These are phyloP conservation scores for Abrostola tripartita DNA, from an alignment of 2,888 invertebrate species.

Conservation along the genomic window DNA sequence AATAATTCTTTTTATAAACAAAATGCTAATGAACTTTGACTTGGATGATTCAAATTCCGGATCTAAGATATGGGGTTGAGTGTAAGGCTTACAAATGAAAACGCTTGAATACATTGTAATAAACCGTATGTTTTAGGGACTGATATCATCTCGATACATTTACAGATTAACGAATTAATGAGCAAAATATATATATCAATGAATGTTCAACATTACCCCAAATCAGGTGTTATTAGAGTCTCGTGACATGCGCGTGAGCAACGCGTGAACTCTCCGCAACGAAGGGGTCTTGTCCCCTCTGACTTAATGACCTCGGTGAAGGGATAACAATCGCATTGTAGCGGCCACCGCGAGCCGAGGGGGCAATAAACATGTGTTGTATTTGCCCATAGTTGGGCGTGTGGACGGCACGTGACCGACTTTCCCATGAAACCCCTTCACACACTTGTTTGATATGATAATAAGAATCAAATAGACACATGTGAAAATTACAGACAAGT, in stretches of 20 bases:
- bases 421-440: slow-evolving; percentile 69
- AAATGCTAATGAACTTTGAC: slow-evolving; percentile 78
- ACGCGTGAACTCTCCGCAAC: slow-evolving; percentile 62
- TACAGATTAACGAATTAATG: slow-evolving; percentile 10
- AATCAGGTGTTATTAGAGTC: slow-evolving; percentile 60
- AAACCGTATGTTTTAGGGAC: slow-evolving; percentile 8
- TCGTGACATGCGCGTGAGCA: slow-evolving; percentile 70
- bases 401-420: slow-evolving; percentile 81
- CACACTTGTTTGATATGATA: slow-evolving; percentile 59
- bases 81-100: slow-evolving; percentile 47
- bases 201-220: slow-evolving; percentile 43
- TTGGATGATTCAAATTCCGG: slow-evolving; percentile 67
- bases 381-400: slow-evolving; percentile 75
- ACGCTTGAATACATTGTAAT: slow-evolving; percentile 26
- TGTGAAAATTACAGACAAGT: slow-evolving; percentile 40
- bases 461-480: slow-evolving; percentile 44
- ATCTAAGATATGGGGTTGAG: slow-evolving; percentile 64
- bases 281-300: slow-evolving; percentile 64
- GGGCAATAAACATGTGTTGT: slow-evolving; percentile 75
- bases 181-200: slow-evolving; percentile 22
- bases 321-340: slow-evolving; percentile 82
- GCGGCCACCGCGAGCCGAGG: slow-evolving; percentile 61
- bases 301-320: slow-evolving; percentile 80
- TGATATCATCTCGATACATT: slow-evolving; percentile 11
- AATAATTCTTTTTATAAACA: slow-evolving; percentile 81